Evolutionary conservation across 2,888 invertebrate genomes (phyloP), one percentile per base, ranked within the genome.

Genomic region (Euplexia lucipara): DNA sequence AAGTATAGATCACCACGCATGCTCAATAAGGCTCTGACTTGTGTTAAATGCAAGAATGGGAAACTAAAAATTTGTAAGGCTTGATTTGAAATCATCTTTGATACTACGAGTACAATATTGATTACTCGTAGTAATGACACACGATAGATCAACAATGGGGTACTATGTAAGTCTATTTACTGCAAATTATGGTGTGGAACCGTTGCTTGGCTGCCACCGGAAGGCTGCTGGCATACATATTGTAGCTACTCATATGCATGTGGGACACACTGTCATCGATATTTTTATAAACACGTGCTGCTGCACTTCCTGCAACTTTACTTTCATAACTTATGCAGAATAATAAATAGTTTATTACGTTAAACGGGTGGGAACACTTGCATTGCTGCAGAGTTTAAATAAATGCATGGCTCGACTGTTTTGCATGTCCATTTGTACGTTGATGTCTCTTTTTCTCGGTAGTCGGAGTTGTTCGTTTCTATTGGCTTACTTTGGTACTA

Each of bases 211-310:
- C 78, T 72, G 76, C 67, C 81, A 85, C 92, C 92, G 93, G 93
- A 93, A 92, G 90, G 88, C 84, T 85, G 74, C 77, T 87, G 89
- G 84, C 90, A 89, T 88, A 90, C 86, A 86, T 88, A 86, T 83
- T 83, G 80, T 84, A 83, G 79, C 68, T 76, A 79, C 71, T 75
- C 64, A 78, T 79, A 88, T 87, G 88, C 84, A 90, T 88, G 82
- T 91, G 83, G 90, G 88, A 86, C 90, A 88, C 65, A 79, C 70
- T 78, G 83, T 85, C 88, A 85, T 88, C 78, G 78, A 83, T 89
- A 89, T 84, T 87, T 88, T 86, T 83, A 87, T 69, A 72, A 81
- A 83, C 81, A 81, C 80, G 82, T 81, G 82, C 83, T 78, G 65
- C 64, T 85, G 83, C 83, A 86, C 70, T 89, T 90, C 87, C 87